These are phyloP conservation scores for Macrochelys suwanniensis DNA, from an alignment of 2,797 vertebrate genomes.

Conservation along the genomic window DNA sequence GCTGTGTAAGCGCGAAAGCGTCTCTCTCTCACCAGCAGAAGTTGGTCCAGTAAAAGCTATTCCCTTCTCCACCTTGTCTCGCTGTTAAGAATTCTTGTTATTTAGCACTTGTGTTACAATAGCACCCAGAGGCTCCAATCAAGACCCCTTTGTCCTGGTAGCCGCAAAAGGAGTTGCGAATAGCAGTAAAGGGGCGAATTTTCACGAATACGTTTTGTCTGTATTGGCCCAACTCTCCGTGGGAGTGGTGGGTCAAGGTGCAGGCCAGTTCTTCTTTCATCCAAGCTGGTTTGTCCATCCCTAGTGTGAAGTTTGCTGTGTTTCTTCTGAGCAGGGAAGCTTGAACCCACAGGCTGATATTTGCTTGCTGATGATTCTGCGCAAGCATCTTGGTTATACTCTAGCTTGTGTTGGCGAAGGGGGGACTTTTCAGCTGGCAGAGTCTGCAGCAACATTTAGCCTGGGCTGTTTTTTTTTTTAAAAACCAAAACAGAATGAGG, in stretches of 20 bases:
- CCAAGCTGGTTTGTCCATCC: not conserved
- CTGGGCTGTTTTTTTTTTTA: not conserved
- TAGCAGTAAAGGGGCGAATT: not conserved
- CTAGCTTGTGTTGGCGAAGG: not conserved
- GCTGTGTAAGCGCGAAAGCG: no score
- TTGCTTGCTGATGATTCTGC: not conserved
- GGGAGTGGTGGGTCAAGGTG: not conserved
- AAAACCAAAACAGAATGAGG: not conserved
- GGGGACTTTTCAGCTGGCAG: not conserved
- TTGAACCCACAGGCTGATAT: not conserved
- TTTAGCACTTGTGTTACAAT: not conserved
- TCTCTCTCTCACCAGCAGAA: no score
- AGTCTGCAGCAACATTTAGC: not conserved
- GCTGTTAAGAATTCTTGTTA: not conserved
- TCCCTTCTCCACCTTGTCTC: no score
- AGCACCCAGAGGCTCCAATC: not conserved
- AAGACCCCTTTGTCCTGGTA: not conserved
- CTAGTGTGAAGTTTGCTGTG: not conserved
- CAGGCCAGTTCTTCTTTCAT: not conserved
- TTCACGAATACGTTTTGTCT: not conserved
- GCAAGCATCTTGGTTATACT: not conserved
- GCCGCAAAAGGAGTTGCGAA: not conserved
- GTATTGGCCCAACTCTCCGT: not conserved
- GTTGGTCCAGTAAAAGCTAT: no score
- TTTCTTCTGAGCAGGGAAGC: not conserved